Base-by-base conservation (phyloP, 2,113 vertebrate species). In the Tiliqua scincoides region DNA sequence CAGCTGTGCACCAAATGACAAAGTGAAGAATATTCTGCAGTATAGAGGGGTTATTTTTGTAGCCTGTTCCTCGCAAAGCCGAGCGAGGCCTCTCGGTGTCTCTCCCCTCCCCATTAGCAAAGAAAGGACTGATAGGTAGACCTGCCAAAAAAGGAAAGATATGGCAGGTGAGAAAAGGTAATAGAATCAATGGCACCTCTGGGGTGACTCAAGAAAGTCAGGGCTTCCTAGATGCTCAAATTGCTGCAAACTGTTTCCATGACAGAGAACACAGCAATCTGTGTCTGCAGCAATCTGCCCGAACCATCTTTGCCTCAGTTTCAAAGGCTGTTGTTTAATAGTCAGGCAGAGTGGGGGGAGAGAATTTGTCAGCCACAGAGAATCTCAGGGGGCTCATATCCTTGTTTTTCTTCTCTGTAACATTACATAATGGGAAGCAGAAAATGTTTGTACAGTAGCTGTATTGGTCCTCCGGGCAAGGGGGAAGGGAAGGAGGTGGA, bases 351-450 rank as follows among this genome's bases (percentile, higher is more conserved):
- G 3, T 57, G 67, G 12, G 32, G 0, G 21, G 57, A 82, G 67
- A n/a, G 3, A 72, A 83, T 73, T 1, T 59, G 21, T 75, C 88
- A 89, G 79, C 79, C 20, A 0, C 32, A 5, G 7, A 83, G 74
- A 79, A 80, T 90, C 92, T 87, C 92, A 0, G 0, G 78, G 70
- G 93, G 86, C 83, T 89, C 65, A 37, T 94, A 94, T 88, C 71
- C 85, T 94, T 95, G 92, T 93, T 95, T 95, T 95, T 87, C 93
- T 94, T 93, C 88, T 79, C 90, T 83, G 74, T 93, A 91, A 91
- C 91, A 93, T 94, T 93, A 95, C 91, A 92, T 93, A 93, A 95
- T 90, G 93, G n/a, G 87, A 93, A 89, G 93, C 85, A 90, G 93
- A 82, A 93, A 94, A 92, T 93, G 92, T 95, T 95, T 95, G 94